Evolutionary conservation across 1,140 invertebrate genomes (phyloP).

Genomic region (Trichonephila clavipes): DNA sequence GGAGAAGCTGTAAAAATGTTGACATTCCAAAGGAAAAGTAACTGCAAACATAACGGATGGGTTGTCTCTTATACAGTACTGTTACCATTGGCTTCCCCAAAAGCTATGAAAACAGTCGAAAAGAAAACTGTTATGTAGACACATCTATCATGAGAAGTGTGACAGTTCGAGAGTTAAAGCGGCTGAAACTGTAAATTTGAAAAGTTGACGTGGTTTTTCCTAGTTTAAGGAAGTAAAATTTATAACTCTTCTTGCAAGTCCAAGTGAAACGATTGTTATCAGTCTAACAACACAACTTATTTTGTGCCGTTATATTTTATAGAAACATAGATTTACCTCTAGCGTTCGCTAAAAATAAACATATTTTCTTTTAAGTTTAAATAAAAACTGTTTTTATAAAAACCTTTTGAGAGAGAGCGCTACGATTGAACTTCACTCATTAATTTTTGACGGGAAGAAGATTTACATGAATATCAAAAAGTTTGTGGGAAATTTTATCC

Average conservation of each 20-base stretch:
- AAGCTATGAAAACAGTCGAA: conserved; percentile 58
- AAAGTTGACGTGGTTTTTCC: conserved; percentile 32
- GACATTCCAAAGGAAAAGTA: conserved; percentile 33
- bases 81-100: background rate
- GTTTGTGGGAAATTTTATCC: too few species aligned
- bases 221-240: conserved; percentile 4
- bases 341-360: background rate
- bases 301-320: background rate
- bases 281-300: background rate
- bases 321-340: background rate
- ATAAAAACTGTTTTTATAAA: too few species aligned
- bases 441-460: too few species aligned
- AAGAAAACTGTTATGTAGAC: conserved; percentile 58
- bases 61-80: conserved; percentile 26
- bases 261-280: background rate
- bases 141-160: conserved; percentile 55
- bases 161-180: conserved; percentile 47
- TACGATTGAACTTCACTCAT: too few species aligned
- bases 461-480: too few species aligned
- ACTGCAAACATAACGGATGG: conserved; percentile 53
- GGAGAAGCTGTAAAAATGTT: conserved; percentile 31
- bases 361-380: too few species aligned
- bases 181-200: conserved; percentile 66
- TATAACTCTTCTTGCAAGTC: background rate
- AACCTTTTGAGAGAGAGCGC: too few species aligned